Conservation (phyloP, 2,797 vertebrate species). For the Otolemur crassicaudatus region DNA sequence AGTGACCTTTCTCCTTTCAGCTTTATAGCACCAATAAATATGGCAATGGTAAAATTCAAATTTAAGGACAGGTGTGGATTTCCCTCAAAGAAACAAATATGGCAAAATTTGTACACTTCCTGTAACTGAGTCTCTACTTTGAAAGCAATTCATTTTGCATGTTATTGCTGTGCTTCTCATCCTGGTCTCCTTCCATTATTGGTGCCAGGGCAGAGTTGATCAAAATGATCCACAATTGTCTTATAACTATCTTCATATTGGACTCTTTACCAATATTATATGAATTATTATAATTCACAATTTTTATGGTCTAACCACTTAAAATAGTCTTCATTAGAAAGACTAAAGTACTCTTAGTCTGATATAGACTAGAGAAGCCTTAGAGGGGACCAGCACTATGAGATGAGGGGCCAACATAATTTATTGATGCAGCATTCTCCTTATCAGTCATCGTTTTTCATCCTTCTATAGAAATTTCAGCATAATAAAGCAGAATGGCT, state of each 20-base stretch:
- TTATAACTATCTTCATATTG: slow-evolving; percentile 24
- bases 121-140: neutral
- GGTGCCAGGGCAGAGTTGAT: neutral
- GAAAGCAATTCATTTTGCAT: neutral
- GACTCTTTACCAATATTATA: neutral
- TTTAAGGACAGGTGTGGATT: neutral
- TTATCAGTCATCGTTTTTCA: slow-evolving; percentile 11
- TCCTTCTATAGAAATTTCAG: neutral
- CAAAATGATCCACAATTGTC: neutral
- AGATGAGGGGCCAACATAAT: neutral
- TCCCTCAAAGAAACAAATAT: neutral
- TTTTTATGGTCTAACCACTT: neutral
- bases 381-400: neutral
- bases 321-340: neutral
- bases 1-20: neutral
- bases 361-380: neutral
- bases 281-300: neutral
- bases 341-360: neutral
- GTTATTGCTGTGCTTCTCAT: neutral
- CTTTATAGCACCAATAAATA: neutral
- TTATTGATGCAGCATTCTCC: neutral
- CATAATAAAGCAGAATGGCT: neutral
- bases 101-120: neutral
- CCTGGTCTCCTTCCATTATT: neutral
- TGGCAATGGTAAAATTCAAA: neutral